Base-by-base conservation (phyloP, 2,113 vertebrate genomes). In the Phyllopteryx taeniolatus region DNA sequence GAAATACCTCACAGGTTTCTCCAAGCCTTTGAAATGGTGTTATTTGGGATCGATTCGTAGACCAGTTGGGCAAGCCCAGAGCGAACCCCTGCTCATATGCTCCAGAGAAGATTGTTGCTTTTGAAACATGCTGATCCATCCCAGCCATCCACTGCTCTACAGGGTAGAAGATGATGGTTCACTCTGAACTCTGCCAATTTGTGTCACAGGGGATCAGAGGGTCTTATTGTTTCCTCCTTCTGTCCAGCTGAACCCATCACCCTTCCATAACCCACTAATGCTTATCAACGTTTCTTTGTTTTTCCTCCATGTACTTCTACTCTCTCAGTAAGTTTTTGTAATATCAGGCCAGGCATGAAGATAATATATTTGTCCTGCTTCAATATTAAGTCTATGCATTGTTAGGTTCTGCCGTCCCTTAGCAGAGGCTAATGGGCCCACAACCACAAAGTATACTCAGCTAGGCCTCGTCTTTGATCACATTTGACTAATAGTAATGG, bases 391-490 rank as follows among this genome's bases (percentile, higher is more conserved):
- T 77, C 78, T 83, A 80, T 83, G 83, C 8, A 56, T 19, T n/a
- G 20, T 77, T 79, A 79, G 78, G 79, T 83, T 72, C 61, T 67
- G 67, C 80, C 82, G 86, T 83, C 74, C 79, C 64, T 75, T 80
- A 70, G 67, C 78, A 83, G 82, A 85, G 76, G 76, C 79, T 88
- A 87, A 90, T 82, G 85, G 85, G 77, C 81, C 76, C 84, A 73
- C 76, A 68, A 81, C 85, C 82, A 82, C 79, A 78, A 86, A 82
- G 68, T 79, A 78, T 51, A 79, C 84, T 79, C 73, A 72, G 54
- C 74, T 75, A 77, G 72, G 79, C 68, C 75, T 76, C 74, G 80
- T 81, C 86, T 91, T 93, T 92, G 86, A 91, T 91, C 88, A 90
- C 76, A 69, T 82, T 71, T 87, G 88, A 86, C 79, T 81, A 87